Evolutionary conservation across 2,797 vertebrate genomes (phyloP), one percentile per base, ranked within the genome.

Genomic region (Chelmon rostratus): DNA sequence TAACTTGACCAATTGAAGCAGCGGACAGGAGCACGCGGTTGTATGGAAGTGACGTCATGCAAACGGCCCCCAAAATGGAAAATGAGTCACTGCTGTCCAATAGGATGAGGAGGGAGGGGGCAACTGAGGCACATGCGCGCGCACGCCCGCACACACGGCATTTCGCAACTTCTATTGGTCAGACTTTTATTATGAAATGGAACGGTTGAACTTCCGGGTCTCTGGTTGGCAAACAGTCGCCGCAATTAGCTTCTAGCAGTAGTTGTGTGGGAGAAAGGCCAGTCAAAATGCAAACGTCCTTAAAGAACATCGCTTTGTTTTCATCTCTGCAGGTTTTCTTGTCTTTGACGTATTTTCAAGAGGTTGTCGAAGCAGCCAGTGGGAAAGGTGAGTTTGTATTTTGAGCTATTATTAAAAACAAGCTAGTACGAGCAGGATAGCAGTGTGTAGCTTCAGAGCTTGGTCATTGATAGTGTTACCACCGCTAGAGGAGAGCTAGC

Each of bases 341-440:
- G 46, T 86, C 77, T n/a, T 33, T 93, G n/a, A 89, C 90, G 3
- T 80, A 66, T 68, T 88, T 93, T 21, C 88, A 82, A 0, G 78
- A 88, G 6, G 87, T 89, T 1, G 89, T 86, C 0, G 82, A 91
- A 2, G 94, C 93, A 6, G 91, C 84, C 18, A 83, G 86, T 28
- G 81, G 89, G 1, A 92, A 57, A 94, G 96, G 96, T 96, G 89
- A 93, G 93, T 79, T 33, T 0, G 21, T 18, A 16, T 80, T 46
- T 53, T 3, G 3, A 52, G 50, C 44, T 47, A 47, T 61, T 25
- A 2, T n/a, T 13, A 7, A 21, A 50, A 42, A 49, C 28, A 33
- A 40, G 66, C 37, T 18, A 35, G 15, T 38, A 9, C 38, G 37
- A 65, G 64, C 40, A 38, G 49, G 5, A 2, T 8, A 2, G 9